A percentile compares a stretch with the other conserved stretches of the same genome.
These are phyloP conservation scores for Pseudolycoriella hygida DNA, from an alignment of 2,888 invertebrate genomes.

Conservation along the genomic window DNA sequence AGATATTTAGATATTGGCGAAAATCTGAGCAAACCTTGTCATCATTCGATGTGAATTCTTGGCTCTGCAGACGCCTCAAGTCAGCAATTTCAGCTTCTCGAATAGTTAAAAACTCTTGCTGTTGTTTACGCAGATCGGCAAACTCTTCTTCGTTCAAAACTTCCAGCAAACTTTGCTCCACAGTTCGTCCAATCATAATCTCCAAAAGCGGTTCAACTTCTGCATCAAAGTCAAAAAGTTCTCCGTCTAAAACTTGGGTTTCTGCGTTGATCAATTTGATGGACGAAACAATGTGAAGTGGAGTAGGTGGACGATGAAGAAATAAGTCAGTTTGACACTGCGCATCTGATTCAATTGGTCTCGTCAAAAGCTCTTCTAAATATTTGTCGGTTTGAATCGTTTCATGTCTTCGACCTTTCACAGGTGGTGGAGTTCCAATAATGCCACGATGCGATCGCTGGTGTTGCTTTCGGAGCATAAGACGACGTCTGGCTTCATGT, in stretches of 20 bases:
- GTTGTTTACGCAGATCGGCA: conserved; percentile 56
- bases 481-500: conserved; percentile 40
- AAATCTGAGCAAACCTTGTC: conserved; percentile 36
- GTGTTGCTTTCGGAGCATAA: conserved; percentile 51
- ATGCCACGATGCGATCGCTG: conserved; percentile 35
- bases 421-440: conserved; percentile 31
- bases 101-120: conserved; percentile 29
- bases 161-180: conserved; percentile 78
- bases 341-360: conserved; percentile 56
- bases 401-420: conserved; percentile 68
- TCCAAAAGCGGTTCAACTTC: conserved; percentile 84
- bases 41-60: conserved; percentile 46
- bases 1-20: not conserved
- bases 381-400: conserved; percentile 80
- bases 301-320: conserved; percentile 64
- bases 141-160: conserved; percentile 88
- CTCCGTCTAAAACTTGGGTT: conserved; percentile 82
- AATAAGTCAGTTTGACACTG: conserved; percentile 79
- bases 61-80: conserved; percentile 59
- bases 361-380: conserved; percentile 68
- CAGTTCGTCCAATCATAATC: conserved; percentile 71
- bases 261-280: conserved; percentile 62
- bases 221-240: conserved; percentile 84
- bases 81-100: conserved; percentile 72
- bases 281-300: conserved; percentile 50